Percentiles rank a stretch among this genome's conserved stretches.
Evolutionary conservation across 2,113 vertebrate genomes (phyloP).

Genomic region (Cyanoderma ruficeps): DNA sequence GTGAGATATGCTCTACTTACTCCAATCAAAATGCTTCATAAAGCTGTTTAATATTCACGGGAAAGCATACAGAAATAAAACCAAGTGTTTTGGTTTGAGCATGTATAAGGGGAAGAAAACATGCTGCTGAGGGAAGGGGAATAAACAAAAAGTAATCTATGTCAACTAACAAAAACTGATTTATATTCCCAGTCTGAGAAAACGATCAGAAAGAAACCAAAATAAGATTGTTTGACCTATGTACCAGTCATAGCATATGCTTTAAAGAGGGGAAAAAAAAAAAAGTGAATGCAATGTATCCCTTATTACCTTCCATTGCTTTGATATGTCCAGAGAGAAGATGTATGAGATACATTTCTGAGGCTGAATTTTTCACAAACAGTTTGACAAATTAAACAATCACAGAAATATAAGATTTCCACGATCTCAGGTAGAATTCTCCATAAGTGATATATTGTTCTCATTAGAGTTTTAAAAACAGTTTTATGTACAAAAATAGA

Average conservation of each 20-base stretch:
- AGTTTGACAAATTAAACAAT: conserved; percentile 68
- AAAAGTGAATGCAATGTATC: conserved; percentile 13
- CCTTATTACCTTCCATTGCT: conserved; percentile 34
- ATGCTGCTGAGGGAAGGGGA: not conserved
- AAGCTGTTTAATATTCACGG: conserved; percentile 40
- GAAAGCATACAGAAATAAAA: not conserved
- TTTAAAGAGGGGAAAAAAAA: not conserved
- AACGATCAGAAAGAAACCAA: conserved; percentile 34
- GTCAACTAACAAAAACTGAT: conserved; percentile 35
- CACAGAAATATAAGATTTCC: conserved; percentile 11
- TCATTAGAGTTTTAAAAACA: conserved; percentile 43
- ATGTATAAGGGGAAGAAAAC: not conserved
- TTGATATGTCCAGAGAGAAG: conserved; percentile 27
- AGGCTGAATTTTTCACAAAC: conserved; percentile 31
- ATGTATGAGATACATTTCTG: conserved; percentile 37
- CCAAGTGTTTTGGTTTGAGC: not conserved
- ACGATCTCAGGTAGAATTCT: conserved; percentile 43
- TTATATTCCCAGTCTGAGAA: conserved; percentile 44
- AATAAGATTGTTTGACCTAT: conserved; percentile 63
- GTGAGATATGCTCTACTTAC: not conserved
- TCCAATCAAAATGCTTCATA: conserved; percentile 14
- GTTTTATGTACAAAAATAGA: conserved; percentile 25
- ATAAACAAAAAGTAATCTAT: conserved; percentile 47
- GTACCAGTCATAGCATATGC: conserved; percentile 12
- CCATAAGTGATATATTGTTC: conserved; percentile 44